Base-by-base conservation (phyloP, 2,888 invertebrate species). In the Cyclophora albipunctata region DNA sequence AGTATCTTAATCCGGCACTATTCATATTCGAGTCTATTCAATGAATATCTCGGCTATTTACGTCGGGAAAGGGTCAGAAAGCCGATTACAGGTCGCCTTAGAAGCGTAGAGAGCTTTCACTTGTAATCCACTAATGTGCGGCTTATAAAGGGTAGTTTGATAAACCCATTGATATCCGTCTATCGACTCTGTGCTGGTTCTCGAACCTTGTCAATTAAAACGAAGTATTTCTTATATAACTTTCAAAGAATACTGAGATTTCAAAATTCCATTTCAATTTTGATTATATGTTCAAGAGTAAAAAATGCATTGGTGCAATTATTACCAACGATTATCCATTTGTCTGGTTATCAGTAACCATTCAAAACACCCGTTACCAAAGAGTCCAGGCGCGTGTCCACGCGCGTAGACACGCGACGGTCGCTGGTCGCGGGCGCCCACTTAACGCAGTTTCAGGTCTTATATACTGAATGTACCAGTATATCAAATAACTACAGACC, bases 61-160 rank as follows among this genome's bases (percentile, higher is more conserved):
- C 37, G 37, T 46, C 51, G 52, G 51, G 54, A 69, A 74, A 78
- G 81, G 82, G 81, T 78, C 83, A 82, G 72, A 79, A 83, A 83
- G 79, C 81, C 83, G 83, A 76, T 83, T 81, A 80, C 73, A 77
- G 79, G 78, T 81, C 70, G 78, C 73, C 79, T 74, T 71, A 71
- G 73, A 63, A 75, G 73, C 73, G 73, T 54, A 60, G 63, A 81
- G 73, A 83, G 83, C 81, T 81, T 83, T 83, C 71, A 61, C 80
- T 67, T 73, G 81, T 83, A 83, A 82, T 81, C 81, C 79, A 75
- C 69, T 78, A 81, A 80, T 81, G 81, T 77, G 71, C 70, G 75
- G 81, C 73, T 81, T 76, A 78, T 71, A 62, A 68, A 68, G 73
- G 78, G 71, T 65, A 63, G 59, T 57, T 54, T 62, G 59, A 55